These are phyloP conservation scores for Porites evermanni DNA, from an alignment of 92 coral and sea anemone genomes.

Conservation along the genomic window DNA sequence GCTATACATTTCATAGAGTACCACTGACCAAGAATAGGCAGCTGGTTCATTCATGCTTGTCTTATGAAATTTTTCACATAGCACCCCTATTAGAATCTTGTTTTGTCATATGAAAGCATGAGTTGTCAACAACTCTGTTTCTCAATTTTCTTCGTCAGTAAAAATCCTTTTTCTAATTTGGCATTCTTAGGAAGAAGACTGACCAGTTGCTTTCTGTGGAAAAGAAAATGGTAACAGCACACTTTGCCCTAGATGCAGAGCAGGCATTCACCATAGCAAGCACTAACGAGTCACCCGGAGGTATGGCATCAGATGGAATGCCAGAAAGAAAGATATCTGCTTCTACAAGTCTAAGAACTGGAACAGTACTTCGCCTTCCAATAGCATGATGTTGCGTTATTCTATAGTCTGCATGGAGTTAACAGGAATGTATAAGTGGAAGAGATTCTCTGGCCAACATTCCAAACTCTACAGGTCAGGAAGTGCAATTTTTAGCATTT, in stretches of 20 bases:
- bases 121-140: too few species aligned
- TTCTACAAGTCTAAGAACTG: slow-evolving; percentile 78
- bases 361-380: slow-evolving; percentile 81
- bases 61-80: too few species aligned
- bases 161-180: background rate
- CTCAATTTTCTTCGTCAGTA: background rate
- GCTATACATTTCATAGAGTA: too few species aligned
- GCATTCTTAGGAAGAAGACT: slow-evolving; percentile 62
- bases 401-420: too few species aligned
- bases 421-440: too few species aligned
- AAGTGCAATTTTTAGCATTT: too few species aligned
- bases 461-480: too few species aligned
- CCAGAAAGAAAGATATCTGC: slow-evolving; percentile 83
- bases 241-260: slow-evolving; percentile 82
- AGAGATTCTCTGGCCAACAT: too few species aligned
- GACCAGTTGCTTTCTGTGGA: slow-evolving; percentile 34
- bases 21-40: too few species aligned
- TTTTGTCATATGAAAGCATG: too few species aligned
- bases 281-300: slow-evolving; percentile 77
- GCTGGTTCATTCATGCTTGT: too few species aligned
- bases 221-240: slow-evolving; percentile 79
- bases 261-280: slow-evolving; percentile 83
- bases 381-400: slow-evolving; percentile 39
- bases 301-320: slow-evolving; percentile 68
- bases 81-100: too few species aligned